Evolutionary conservation across 1,140 invertebrate genomes (phyloP).

Genomic region (Spodoptera frugiperda): DNA sequence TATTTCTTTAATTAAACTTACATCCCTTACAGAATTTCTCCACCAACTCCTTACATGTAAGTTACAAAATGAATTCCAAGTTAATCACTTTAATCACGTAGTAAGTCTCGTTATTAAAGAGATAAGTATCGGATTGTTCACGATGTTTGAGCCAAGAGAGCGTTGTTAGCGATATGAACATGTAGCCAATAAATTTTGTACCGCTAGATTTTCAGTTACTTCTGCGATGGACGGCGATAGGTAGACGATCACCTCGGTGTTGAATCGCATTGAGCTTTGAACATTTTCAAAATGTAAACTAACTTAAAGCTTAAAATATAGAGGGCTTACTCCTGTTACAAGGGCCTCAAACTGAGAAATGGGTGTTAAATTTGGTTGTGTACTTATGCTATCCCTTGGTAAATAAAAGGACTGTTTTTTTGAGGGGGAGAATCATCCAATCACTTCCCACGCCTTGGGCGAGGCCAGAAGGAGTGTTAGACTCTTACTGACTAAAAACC

Average conservation of each 20-base stretch:
- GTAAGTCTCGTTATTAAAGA: conserved; percentile 36
- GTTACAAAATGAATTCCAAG: conserved; percentile 27
- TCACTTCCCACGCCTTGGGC: too few relatives aligned
- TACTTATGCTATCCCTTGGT: too few relatives aligned
- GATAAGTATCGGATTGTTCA: conserved; percentile 42
- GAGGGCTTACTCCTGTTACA: too few relatives aligned
- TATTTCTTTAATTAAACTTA: too few relatives aligned
- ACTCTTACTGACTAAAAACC: too few relatives aligned
- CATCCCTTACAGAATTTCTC: background rate
- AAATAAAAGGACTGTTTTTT: too few relatives aligned
- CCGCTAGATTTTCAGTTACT: conserved; percentile 33
- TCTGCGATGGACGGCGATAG: conserved; percentile 2
- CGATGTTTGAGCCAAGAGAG: conserved; percentile 35
- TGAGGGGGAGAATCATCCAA: too few relatives aligned
- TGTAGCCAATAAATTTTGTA: conserved; percentile 26
- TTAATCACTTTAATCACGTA: conserved; percentile 29
- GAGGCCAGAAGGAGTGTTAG: too few relatives aligned
- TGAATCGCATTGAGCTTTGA: background rate
- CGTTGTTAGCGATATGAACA: conserved; percentile 38
- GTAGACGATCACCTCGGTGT: conserved; percentile 1
- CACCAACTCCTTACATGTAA: background rate
- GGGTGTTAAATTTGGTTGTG: too few relatives aligned
- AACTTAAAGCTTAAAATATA: background rate
- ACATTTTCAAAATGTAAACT: background rate
- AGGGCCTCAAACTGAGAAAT: too few relatives aligned